Base-by-base conservation (phyloP, 2,888 invertebrate species). In the Drosophila subsilvestris region DNA sequence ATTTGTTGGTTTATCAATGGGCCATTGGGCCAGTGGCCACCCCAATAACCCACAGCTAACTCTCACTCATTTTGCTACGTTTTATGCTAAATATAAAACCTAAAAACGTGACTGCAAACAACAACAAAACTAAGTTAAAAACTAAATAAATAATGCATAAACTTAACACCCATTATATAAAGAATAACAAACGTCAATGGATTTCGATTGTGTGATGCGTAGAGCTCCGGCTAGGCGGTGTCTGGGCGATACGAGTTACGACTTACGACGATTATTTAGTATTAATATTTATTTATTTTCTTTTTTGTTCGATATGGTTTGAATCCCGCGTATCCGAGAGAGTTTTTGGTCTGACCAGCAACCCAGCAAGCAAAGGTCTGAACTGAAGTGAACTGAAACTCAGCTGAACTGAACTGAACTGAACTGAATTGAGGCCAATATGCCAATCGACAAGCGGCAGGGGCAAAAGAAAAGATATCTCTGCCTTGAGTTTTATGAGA, bases 91-190 rank as follows among this genome's bases (percentile, higher is more conserved):
- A 44, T 60, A 17, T 63, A 22, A 22, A n/a, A n/a, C n/a, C 56
- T 68, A 58, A 22, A 72, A 79, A 74, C 63, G 79, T 76, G 79
- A 70, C 60, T 54, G 51, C 51, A 53, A 37, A 14, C 37, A 37
- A 37, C 5, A 47, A 59, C 20, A 20, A 20, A 20, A 20, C 20
- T 20, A 70, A 51, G 58, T 68, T 51, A 42, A 7, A n/a, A 69
- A 68, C 27, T 56, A 51, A 47, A 56, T 56, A 62, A 68, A 69
- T 54, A 69, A 60, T 9, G 43, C 45, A 45, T 7, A 17, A 55
- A 70, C 29, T 70, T 76, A 81, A 72, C 78, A 80, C 66, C 56
- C 71, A 55, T 80, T 80, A 74, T 78, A 81, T 79, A 74, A 79
- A 77, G 65, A 56, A 55, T 20, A 20, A 42, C 32, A 59, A 62